These are phyloP conservation scores for Pseudomyrmex flavicornis DNA, from an alignment of 1,140 invertebrate genomes.

Conservation along the genomic window DNA sequence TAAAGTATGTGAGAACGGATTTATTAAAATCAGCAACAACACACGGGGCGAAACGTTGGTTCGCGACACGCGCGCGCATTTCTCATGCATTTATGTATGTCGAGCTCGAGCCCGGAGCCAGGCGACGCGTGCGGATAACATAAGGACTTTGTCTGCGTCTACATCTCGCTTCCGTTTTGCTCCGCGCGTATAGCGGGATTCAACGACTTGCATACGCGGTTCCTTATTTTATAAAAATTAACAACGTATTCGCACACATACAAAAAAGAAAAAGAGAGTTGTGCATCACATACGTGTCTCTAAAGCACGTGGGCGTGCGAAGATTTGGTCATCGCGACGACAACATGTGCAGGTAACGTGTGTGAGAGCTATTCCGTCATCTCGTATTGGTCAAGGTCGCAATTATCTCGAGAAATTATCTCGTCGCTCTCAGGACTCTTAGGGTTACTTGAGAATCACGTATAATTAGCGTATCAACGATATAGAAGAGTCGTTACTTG, in stretches of 20 bases:
- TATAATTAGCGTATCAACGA: not conserved
- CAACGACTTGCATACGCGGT: conserved; percentile 8
- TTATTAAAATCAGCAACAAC: conserved; percentile 50
- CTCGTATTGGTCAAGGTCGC: not conserved
- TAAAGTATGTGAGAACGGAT: conserved; percentile 45
- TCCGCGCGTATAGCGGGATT: conserved; percentile 33
- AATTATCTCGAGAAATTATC: conserved; percentile 27
- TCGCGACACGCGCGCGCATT: conserved; percentile 37
- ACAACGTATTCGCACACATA: not conserved
- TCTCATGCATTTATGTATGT: conserved; percentile 54
- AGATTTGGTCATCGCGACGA: not conserved
- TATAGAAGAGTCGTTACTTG: not conserved
- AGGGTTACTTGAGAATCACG: not conserved
- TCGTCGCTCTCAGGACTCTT: not conserved
- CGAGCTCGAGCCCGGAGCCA: conserved; percentile 26
- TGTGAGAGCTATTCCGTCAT: conserved; percentile 18
- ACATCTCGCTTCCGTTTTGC: conserved; percentile 47
- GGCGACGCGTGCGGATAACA: conserved; percentile 42
- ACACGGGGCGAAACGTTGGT: not conserved
- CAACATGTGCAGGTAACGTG: not conserved
- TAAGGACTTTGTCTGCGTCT: conserved; percentile 40
- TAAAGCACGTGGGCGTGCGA: conserved; percentile 17
- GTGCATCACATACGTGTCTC: not conserved
- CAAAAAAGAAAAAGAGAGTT: not conserved
- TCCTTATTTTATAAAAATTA: conserved; percentile 44